Base-by-base conservation (phyloP, 1,140 invertebrate species). In the Drepana arcuata region DNA sequence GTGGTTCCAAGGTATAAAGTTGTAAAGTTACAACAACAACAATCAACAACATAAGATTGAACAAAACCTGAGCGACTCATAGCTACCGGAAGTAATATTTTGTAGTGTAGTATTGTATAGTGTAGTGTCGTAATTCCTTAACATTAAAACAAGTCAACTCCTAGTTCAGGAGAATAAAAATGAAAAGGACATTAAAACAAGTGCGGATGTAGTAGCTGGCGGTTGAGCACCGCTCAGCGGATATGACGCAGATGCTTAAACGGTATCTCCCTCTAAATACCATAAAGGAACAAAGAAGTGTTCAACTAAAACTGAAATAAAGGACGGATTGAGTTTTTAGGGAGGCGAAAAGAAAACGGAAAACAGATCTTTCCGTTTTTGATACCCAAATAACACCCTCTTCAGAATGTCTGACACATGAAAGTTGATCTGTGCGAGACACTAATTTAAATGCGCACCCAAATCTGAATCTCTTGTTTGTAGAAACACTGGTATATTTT, bases 151-250 rank as follows among this genome's bases (percentile, higher is more conserved):
- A 30, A 10, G 31, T 13, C 14, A 7, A n/a, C 14, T 14, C 33
- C 11, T n/a, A 38, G 18, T 34, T 14, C 28, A 16, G 39, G 43
- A 41, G 42, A 54, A 71, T 66, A 62, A 65, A 65, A 59, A 65
- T 42, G 48, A 53, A 50, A 57, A 57, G 55, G 48, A 35, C 38
- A 50, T 64, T 56, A 73, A 73, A 66, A 61, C 43, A 56, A 52
- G 24, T 60, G 51, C 59, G 58, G 61, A 56, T 56, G 56, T 59
- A 53, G 48, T 41, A 37, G 34, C 41, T 43, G 34, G 23, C 46
- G 27, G 47, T 21, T 29, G 26, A 42, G 37, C 36, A 29, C 26
- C 11, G 38, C 10, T 25, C 14, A 37, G 45, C 54, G 47, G 55
- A 52, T 45, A 34, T 45, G 27, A 45, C 40, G 45, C 51, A 61